Percentiles rank a stretch among this genome's conserved stretches.
Conservation (phyloP, 2,888 invertebrate species). For the Nomada goodeniana region DNA sequence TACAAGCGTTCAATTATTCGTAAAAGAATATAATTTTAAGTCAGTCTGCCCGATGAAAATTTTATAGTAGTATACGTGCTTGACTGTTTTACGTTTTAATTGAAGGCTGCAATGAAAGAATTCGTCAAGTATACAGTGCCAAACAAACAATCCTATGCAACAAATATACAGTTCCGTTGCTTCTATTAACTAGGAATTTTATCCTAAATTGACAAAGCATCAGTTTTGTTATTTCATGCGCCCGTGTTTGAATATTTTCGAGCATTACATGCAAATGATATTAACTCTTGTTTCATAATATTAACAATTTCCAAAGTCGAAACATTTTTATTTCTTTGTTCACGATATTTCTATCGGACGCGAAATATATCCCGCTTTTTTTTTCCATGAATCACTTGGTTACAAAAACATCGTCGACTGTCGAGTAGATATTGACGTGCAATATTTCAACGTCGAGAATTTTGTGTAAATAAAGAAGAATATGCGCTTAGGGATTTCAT, state of each 20-base stretch:
- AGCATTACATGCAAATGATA: background rate
- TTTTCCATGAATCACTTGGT: slow-evolving; percentile 8
- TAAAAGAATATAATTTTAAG: no score
- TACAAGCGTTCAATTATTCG: no score
- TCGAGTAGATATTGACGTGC: background rate
- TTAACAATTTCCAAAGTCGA: background rate
- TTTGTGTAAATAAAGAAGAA: background rate
- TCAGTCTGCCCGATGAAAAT: no score
- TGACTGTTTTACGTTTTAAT: no score
- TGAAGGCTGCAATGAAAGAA: no score
- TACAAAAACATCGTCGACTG: background rate
- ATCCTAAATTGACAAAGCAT: no score
- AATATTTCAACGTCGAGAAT: background rate
- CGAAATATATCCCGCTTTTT: slow-evolving; percentile 24
- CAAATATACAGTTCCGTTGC: no score
- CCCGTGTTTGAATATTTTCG: background rate
- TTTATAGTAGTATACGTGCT: no score
- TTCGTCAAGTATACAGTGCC: no score
- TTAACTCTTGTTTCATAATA: slow-evolving; percentile 19
- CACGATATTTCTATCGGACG: background rate
- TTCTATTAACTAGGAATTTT: no score
- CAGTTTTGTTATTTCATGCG: no score
- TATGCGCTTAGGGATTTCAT: background rate
- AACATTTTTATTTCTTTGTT: background rate
- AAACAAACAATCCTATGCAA: no score